Base-by-base conservation (phyloP, 2,888 invertebrate species). In the Taenaris catops region DNA sequence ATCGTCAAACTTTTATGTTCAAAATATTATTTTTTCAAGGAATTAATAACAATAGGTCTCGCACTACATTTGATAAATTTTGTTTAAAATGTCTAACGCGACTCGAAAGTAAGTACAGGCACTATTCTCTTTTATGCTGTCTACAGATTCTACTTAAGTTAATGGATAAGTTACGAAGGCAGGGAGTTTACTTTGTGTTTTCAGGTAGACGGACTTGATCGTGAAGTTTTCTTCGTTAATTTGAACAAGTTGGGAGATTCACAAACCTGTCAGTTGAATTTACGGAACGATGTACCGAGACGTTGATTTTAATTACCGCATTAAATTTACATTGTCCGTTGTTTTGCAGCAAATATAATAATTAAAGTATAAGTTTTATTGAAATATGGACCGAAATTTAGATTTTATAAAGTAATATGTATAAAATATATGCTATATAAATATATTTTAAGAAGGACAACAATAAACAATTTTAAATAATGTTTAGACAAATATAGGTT, bases 141-240 rank as follows among this genome's bases (percentile, higher is more conserved):
- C 84, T 83, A 83, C 83, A 79, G 81, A 83, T 83, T 78, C 80
- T 83, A 86, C 84, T 86, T 75, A 80, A 83, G 70, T 81, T 86
- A 86, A 84, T 86, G 84, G 86, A 79, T 78, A 86, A 86, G 84
- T 86, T 86, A 74, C 69, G 73, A 75, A 80, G 74, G 78, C 75
- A 71, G 68, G 61, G 66, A 83, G 83, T 84, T 86, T 83, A 81
- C 81, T 84, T 84, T 81, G 80, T 84, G 78, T 83, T 78, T 75
- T 73, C 83, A 84, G 84, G 84, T 86, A 84, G 76, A 81, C 72
- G 68, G 75, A 79, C 80, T 83, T 76, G 78, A 81, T 81, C 78
- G 74, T 61, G 68, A 86, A 86, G 80, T 84, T 86, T 84, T 74
- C 80, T 80, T 63, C 69, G 74, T 75, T 84, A 84, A 86, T 84